A percentile compares a stretch with the other conserved stretches of the same genome.
phyloP scores from a whole-genome alignment of 37 sponge, comb jelly and placozoan genomes.

The Haliclona indistincta region DNA sequence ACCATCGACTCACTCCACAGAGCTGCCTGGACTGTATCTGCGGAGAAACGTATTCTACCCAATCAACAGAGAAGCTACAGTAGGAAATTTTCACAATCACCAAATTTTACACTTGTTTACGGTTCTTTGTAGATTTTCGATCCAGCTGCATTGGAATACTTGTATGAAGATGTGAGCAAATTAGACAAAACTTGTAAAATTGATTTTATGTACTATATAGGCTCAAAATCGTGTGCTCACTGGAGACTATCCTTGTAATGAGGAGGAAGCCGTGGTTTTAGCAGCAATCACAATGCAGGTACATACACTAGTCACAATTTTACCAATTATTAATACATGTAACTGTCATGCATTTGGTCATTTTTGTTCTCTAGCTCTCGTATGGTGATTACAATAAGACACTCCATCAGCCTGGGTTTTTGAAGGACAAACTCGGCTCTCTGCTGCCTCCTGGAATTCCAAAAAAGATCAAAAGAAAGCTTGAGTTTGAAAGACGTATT shows the following conservation, averaged over 20 bases:
- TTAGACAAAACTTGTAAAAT: too few species aligned
- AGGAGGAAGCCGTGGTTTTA: slow-evolving; percentile 60
- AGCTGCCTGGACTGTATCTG: slow-evolving; percentile 40
- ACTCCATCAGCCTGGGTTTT: slow-evolving; percentile 36
- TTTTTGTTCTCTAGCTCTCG: slow-evolving; percentile 14
- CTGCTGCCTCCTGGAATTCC: slow-evolving; percentile 40
- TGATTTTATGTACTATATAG: too few species aligned
- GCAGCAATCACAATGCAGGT: slow-evolving; percentile 69
- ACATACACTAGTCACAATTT: not conserved
- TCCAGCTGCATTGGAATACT: slow-evolving; percentile 33
- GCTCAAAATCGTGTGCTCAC: slow-evolving; percentile 55
- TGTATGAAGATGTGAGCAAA: slow-evolving; percentile 68
- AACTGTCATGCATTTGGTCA: not conserved
- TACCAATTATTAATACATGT: not conserved
- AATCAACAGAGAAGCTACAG: slow-evolving; percentile 18
- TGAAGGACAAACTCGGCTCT: slow-evolving; percentile 29
- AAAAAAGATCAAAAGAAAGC: slow-evolving; percentile 22
- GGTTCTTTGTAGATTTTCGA: slow-evolving; percentile 60
- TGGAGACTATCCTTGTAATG: slow-evolving; percentile 73
- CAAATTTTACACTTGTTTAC: too few species aligned
- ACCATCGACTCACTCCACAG: not conserved
- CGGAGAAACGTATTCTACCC: slow-evolving; percentile 65
- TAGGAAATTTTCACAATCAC: too few species aligned
- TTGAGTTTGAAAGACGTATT: slow-evolving; percentile 42
- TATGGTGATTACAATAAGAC: slow-evolving; percentile 48